Conservation (phyloP, 1,140 invertebrate species). For the Andrena cerasifolii region DNA sequence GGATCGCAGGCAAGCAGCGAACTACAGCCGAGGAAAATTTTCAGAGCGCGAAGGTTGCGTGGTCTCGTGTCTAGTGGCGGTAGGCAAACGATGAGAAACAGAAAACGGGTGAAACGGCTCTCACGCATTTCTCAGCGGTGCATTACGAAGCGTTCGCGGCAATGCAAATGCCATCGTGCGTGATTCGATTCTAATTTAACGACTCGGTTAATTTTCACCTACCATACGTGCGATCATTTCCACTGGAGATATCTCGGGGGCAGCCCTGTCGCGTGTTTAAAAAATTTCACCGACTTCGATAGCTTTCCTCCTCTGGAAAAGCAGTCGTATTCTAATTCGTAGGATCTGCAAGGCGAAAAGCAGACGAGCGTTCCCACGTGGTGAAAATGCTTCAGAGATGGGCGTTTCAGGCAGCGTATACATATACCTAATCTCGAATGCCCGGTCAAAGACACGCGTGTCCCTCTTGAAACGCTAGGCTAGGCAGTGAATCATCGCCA, state of each 20-base stretch:
- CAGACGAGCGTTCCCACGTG: too few species aligned
- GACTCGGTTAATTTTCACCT: neutral
- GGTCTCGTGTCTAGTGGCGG: conserved; percentile 4
- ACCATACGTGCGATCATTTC: neutral
- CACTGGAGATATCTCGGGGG: neutral
- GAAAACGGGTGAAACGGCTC: neutral
- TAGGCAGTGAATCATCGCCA: too few species aligned
- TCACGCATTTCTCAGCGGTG: neutral
- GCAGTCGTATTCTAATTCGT: too few species aligned
- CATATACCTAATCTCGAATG: too few species aligned
- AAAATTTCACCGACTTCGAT: neutral
- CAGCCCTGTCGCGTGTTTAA: neutral
- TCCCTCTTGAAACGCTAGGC: too few species aligned
- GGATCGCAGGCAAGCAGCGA: too few species aligned
- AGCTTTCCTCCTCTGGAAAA: too few species aligned
- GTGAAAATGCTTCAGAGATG: too few species aligned
- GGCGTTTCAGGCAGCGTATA: too few species aligned
- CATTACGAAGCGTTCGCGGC: neutral
- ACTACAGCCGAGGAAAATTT: too few species aligned
- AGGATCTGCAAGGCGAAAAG: too few species aligned
- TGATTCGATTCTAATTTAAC: neutral
- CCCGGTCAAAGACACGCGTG: too few species aligned
- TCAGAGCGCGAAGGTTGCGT: neutral
- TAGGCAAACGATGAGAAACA: neutral
- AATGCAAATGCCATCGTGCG: conserved; percentile 2